These are phyloP conservation scores for Masnerella sp. DNA, from an alignment of 2,888 invertebrate species.

Conservation along the genomic window DNA sequence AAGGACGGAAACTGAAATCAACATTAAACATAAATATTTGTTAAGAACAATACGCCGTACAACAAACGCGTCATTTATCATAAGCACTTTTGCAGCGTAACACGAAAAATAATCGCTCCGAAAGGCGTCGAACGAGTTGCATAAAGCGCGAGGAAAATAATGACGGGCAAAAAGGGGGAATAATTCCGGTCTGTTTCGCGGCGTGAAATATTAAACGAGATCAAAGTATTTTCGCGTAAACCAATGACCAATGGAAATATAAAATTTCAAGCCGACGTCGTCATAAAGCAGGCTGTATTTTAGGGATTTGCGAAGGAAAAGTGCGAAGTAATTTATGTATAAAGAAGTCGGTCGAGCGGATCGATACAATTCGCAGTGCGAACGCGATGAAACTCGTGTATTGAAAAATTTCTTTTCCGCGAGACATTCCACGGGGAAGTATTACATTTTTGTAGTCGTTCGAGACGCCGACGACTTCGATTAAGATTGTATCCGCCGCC, in stretches of 20 bases:
- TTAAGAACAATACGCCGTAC: no score
- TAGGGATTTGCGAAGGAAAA: conserved; percentile 41
- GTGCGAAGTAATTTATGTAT: conserved; percentile 53
- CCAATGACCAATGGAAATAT: conserved; percentile 21
- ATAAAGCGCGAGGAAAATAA: no score
- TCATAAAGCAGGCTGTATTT: conserved; percentile 37
- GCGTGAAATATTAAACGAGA: conserved; percentile 16
- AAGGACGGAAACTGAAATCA: no score
- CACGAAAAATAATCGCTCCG: no score
- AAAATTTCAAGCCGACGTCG: conserved; percentile 7
- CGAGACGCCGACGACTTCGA: conserved; percentile 1
- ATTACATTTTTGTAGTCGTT: no score
- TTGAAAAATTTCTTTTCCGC: conserved; percentile 41
- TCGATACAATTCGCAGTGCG: conserved; percentile 52
- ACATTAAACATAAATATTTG: no score
- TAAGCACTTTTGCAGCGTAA: no score
- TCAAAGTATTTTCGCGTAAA: conserved; percentile 21
- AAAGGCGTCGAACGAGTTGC: no score
- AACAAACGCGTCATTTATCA: no score
- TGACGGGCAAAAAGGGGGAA: no score
- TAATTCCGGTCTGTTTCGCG: no score
- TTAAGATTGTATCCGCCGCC: conserved; percentile 13
- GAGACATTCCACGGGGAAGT: conserved; percentile 17
- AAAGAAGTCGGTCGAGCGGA: conserved; percentile 50
- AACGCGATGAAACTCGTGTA: conserved; percentile 34